Evolutionary conservation across 2,113 vertebrate genomes (phyloP), one percentile per base, ranked within the genome.

Genomic region (Andinoacara biseriatus): DNA sequence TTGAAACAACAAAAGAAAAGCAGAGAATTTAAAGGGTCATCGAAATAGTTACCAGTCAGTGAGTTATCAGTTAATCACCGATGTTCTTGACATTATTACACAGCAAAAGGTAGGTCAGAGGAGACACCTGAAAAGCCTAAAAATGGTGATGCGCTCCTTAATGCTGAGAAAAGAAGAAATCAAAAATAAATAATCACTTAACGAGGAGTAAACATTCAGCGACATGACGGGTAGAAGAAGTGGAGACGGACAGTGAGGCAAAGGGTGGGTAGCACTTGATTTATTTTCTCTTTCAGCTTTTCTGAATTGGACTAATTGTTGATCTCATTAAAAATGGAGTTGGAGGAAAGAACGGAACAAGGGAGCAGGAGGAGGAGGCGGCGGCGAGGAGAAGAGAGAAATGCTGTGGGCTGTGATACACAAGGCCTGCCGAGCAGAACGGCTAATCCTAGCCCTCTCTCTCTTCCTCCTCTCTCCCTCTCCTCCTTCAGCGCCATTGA

Each of bases 321-420:
- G 94, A 95, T 94, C 94, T 95, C 94, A 95, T 96, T 96, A 96
- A 96, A 95, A 95, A 94, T 90, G 91, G 91, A 94, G 92, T 94
- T 89, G 85, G 87, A 91, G 89, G 89, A 87, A 92, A 90, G 83
- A 88, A 91, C n/a, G 40, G 89, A 92, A 78, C 63, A 22, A 63
- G 58, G 79, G 80, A 83, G 82, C 80, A 84, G 80, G 87, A 83
- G 84, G 83, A 84, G 81, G 86, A 82, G 89, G 60, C 9, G 65
- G 65, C 78, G 81, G 61, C 31, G 40, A 85, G 89, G 84, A 84
- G 86, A 77, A 72, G 84, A 74, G 90, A 88, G 91, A 89, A 90
- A 91, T 52, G 88, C 92, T 94, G 90, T 92, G 91, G 93, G 93
- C 92, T 91, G 91, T 87, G 92, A 94, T 91, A 92, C 91, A 94